Base-by-base conservation (phyloP, 2,113 vertebrate genomes). In the Paratilapia polleni region DNA sequence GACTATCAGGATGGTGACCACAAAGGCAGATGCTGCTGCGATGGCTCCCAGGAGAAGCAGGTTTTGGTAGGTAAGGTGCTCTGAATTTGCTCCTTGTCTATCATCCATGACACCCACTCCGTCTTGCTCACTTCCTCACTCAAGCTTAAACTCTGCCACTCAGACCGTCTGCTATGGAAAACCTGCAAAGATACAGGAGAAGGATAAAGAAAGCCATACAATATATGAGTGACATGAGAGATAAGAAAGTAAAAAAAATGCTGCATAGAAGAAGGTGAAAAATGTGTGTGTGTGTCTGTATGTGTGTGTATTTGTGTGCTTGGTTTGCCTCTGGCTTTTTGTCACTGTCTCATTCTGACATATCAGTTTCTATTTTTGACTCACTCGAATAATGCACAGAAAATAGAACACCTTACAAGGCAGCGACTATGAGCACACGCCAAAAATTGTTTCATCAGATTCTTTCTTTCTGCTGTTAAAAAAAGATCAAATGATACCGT, bases 21-120 rank as follows among this genome's bases (percentile, higher is more conserved):
- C 93, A 8, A 96, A 96, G 86, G 96, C 96, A 2, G 96, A 96
- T 1, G 96, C 94, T 8, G 96, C 96, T 2, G 96, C 95, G 9
- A 96, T 96, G 92, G 95, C 94, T 60, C 95, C 96, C 88, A 96
- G 91, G 58, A 96, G 91, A 82, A 96, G 94, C 91, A 96, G 85
- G 87, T 94, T 95, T 57, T 90, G 79, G 88, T 92, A 94, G 86
- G 89, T 62, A 49, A 56, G 56, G 8, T 84, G 60, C 4, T 74
- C 86, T 13, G 9, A n/a, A 83, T 70, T 86, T 62, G 36, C 43
- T 38, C 11, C 78, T 24, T 58, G 49, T 19, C 1, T 41, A 9
- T 82, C 77, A 49, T 70, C 88, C 94, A 92, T 93, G 92, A 87
- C 91, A 90, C 81, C 83, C 84, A 80, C 84, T 87, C 62, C 43